Conservation (phyloP, 2,113 vertebrate species). For the Paradisaea rubra region DNA sequence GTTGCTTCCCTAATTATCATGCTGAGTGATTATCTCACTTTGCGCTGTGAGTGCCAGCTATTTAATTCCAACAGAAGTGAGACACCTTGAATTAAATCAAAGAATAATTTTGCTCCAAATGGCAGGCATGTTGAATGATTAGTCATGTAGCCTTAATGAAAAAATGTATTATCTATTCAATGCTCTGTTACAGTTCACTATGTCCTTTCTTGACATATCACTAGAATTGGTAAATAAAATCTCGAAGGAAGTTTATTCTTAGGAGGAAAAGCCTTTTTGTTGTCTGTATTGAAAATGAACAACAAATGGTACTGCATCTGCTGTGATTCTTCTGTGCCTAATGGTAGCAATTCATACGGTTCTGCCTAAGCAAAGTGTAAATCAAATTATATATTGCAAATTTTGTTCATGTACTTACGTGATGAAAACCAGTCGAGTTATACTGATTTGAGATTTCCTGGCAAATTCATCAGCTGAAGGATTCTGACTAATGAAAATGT, state of each 20-base stretch:
- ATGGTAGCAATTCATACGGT: not conserved
- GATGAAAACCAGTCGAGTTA: not conserved
- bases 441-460: not conserved
- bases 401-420: not conserved
- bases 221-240: not conserved
- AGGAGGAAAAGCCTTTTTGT: not conserved
- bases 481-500: slow-evolving; percentile 12
- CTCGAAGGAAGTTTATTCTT: not conserved
- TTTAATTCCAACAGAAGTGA: not conserved
- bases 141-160: not conserved
- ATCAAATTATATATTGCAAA: not conserved
- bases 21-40: not conserved
- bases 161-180: not conserved
- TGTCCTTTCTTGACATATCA: not conserved
- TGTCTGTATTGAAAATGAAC: not conserved
- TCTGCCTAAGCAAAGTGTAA: not conserved
- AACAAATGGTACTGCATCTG: not conserved
- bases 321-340: not conserved
- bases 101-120: not conserved
- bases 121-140: not conserved
- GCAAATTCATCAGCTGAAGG: not conserved
- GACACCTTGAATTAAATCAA: not conserved
- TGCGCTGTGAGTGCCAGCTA: not conserved
- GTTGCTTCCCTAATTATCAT: not conserved
- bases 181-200: not conserved